phyloP scores from a whole-genome alignment of 2,888 invertebrate species.

The Apodemia mormo region DNA sequence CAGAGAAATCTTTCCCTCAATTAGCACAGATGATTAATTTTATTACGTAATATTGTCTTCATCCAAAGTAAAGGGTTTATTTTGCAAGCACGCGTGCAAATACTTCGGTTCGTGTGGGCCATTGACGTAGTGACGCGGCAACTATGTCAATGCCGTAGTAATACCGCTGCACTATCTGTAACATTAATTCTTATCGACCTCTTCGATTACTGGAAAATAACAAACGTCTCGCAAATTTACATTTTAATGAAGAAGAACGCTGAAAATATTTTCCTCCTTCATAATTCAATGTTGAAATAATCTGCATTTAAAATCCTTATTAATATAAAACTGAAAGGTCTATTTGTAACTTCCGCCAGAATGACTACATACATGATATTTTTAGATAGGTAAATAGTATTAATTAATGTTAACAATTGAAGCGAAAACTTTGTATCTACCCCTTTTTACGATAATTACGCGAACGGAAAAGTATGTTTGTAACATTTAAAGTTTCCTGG shows the following conservation, averaged over 20 bases:
- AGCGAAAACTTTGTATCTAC: too few relatives aligned
- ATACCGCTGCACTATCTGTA: conserved; percentile 58
- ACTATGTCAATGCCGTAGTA: conserved; percentile 76
- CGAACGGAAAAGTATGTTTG: too few relatives aligned
- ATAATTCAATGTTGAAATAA: conserved; percentile 1
- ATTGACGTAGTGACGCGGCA: conserved; percentile 60
- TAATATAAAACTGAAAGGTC: neutral
- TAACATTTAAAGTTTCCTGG: too few relatives aligned
- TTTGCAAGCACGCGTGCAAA: conserved; percentile 14
- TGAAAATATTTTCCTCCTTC: conserved; percentile 17
- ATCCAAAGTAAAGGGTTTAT: conserved; percentile 13
- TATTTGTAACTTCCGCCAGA: neutral
- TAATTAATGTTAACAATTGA: too few relatives aligned
- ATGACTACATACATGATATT: neutral
- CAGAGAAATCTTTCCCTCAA: neutral
- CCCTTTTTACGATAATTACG: too few relatives aligned
- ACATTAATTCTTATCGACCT: conserved; percentile 70
- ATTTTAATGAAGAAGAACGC: conserved; percentile 23
- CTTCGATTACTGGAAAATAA: conserved; percentile 53
- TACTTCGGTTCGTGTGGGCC: conserved; percentile 42
- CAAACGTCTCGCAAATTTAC: conserved; percentile 33
- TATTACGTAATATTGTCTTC: neutral
- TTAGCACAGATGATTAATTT: neutral
- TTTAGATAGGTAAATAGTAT: too few relatives aligned
- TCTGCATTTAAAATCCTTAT: neutral